phyloP scores from a whole-genome alignment of 2,797 vertebrate species.

The Eospalax fontanierii region DNA sequence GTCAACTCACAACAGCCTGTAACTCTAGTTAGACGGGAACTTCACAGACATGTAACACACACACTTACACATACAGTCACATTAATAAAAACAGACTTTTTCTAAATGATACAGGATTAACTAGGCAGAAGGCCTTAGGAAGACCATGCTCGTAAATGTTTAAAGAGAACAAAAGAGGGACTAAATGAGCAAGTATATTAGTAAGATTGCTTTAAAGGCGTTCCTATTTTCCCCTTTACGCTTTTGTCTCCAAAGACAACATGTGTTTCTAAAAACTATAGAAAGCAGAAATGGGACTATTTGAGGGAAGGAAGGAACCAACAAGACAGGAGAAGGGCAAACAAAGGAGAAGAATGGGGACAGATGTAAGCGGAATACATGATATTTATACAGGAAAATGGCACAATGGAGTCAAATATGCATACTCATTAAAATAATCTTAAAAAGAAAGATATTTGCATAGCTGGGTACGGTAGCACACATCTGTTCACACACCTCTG shows the following conservation, averaged over 20 bases:
- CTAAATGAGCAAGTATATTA: not conserved
- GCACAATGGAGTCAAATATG: not conserved
- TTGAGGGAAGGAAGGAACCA: not conserved
- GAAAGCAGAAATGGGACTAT: not conserved
- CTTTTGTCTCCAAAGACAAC: not conserved
- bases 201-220: not conserved
- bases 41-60: too few species aligned
- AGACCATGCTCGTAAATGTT: not conserved
- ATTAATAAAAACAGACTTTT: too few species aligned
- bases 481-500: too few species aligned
- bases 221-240: not conserved
- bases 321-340: too few species aligned
- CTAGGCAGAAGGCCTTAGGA: not conserved
- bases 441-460: not conserved
- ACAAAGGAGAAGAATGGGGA: fast-evolving
- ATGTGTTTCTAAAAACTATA: not conserved
- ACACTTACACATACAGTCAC: too few species aligned
- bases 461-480: not conserved
- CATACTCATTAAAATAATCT: not conserved
- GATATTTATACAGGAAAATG: not conserved
- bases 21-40: not conserved
- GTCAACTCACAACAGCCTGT: not conserved
- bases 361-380: not conserved
- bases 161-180: not conserved
- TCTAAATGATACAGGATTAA: not conserved